Evolutionary conservation across 2,113 vertebrate species (phyloP), one percentile per base, ranked within the genome.

Genomic region (Phodopus roborovskii): DNA sequence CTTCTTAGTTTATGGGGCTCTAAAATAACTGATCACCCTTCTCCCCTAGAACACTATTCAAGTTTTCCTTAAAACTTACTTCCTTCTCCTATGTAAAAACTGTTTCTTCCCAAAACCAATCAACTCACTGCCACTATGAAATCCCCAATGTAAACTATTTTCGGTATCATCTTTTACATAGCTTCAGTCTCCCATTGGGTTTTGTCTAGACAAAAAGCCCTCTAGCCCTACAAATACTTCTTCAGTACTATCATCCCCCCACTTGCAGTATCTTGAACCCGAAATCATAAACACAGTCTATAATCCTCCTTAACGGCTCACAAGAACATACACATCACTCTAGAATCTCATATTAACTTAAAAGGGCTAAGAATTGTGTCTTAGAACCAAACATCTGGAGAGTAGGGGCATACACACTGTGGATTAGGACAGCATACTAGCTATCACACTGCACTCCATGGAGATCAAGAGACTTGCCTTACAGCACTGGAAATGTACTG

Each of bases 91-190:
- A 96, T 8, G n/a, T 73, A n/a, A 94, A 96, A 94, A 90, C 13
- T 73, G 16, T 64, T 87, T 94, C 70, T 78, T 95, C 96, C 90
- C 66, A 96, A 92, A 96, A 79, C 36, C 28, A 94, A 95, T 82
- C 42, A 71, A 53, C 79, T 94, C 50, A 79, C 56, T 77, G 45
- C 16, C 22, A 92, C 87, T 74, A 45, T 78, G 39, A 94, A 93
- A 96, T 62, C 92, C 77, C 39, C 73, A 88, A 56, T 16, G 45
- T 30, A 82, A 94, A 95, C 82, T 94, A 68, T 73, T 30, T 94
- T 30, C 17, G 81, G 0, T 56, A 82, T 60, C 28, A 77, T 30
- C 24, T 58, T 39, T 26, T 50, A 68, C 75, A 81, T 84, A n/a
- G n/a, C 36, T 88, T 75, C 48, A 94, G 74, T 68, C 58, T 97